These are phyloP conservation scores for Phrynosoma blainvillii DNA, from an alignment of 2,113 vertebrate species.

Conservation along the genomic window DNA sequence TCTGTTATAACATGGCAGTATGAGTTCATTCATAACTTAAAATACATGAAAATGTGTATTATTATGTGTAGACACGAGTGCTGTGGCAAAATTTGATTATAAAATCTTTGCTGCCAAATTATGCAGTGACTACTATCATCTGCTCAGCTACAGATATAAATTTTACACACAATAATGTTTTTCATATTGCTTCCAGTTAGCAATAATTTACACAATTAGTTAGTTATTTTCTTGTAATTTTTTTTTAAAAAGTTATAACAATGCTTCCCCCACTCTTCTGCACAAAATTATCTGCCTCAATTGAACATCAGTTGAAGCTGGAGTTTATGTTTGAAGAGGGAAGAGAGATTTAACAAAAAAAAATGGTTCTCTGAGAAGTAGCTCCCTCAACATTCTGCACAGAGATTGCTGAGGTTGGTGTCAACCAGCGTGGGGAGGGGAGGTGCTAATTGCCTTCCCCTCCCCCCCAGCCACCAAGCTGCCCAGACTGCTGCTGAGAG, in stretches of 20 bases:
- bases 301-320: neutral
- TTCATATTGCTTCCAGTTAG: neutral
- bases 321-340: neutral
- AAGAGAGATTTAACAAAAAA: neutral
- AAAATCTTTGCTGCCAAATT: conserved; percentile 7
- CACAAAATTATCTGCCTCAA: neutral
- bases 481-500: too few species aligned
- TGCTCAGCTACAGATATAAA: conserved; percentile 5
- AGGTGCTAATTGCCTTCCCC: too few species aligned
- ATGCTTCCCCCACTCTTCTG: neutral
- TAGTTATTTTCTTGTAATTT: neutral
- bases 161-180: neutral
- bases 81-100: neutral
- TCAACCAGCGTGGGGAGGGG: too few species aligned
- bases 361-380: neutral
- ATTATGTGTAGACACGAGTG: conserved; percentile 5
- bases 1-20: neutral
- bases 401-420: neutral
- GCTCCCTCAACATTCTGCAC: neutral
- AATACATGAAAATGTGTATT: conserved; percentile 4
- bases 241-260: neutral
- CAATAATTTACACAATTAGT: neutral
- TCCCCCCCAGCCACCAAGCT: too few species aligned
- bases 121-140: neutral
- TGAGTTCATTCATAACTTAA: neutral